Evolutionary conservation across 2,888 invertebrate genomes (phyloP), one percentile per base, ranked within the genome.

Genomic region (Caradrina clavipalpis): DNA sequence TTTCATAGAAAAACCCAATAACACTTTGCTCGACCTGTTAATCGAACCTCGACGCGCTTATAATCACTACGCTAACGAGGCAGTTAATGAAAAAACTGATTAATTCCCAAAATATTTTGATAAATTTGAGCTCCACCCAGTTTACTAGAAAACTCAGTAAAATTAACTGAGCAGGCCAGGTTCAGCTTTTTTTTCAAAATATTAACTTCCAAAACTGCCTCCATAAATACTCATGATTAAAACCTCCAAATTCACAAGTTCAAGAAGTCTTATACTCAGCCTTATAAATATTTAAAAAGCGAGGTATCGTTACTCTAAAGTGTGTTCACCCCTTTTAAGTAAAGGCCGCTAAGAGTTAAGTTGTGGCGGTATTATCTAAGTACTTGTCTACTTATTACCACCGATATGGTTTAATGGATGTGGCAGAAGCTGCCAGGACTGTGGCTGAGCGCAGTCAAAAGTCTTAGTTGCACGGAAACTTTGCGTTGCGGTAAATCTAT

Each of bases 301-400:
- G 86, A 84, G 86, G 87, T 84, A 86, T 86, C 90, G 87, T 92
- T 93, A 91, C 87, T 86, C 78, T 87, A 87, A 94, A 94, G 92
- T 94, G 91, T 93, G 91, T 93, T 95, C 94, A 95, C 94, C 95
- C 94, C 95, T 94, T 95, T 95, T 95, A 95, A 94, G 94, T 90
- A 91, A 83, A 90, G 94, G 92, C 88, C 90, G 89, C 90, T 90
- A 88, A 89, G 89, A 91, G 92, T 94, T 94, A 93, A 94, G 92
- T 92, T 90, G 89, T 88, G 83, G 76, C 79, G 77, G 79, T 80
- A 87, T 89, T 86, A 89, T 85, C 82, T 84, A 82, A 74, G 74
- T 77, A 82, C 78, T 77, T 74, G 67, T 65, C 73, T 62, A 74
- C 76, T 78, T 78, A 69, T 64, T 62, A 65, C 39, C 72, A 53